Percentiles rank a stretch among this genome's conserved stretches.
These are phyloP conservation scores for Smittia sp. DNA, from an alignment of 2,888 invertebrate genomes.

Conservation along the genomic window DNA sequence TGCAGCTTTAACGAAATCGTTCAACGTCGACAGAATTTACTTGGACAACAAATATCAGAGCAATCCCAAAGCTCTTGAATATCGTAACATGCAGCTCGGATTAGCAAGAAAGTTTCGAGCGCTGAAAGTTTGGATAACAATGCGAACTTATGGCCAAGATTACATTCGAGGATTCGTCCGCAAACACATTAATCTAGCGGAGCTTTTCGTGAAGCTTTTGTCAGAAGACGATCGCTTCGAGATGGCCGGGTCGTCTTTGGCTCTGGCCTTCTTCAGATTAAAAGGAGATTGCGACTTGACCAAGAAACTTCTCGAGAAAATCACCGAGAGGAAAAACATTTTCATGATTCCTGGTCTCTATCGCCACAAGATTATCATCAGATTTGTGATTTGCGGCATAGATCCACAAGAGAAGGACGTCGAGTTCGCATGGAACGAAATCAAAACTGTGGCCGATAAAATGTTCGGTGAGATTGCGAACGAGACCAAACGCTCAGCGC, in stretches of 20 bases:
- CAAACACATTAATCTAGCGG: conserved; percentile 70
- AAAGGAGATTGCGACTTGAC: conserved; percentile 71
- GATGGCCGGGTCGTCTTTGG: conserved; percentile 68
- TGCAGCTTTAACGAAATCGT: conserved; percentile 75
- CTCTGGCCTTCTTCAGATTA: conserved; percentile 85
- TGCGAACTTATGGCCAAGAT: conserved; percentile 77
- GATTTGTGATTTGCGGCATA: conserved; percentile 80
- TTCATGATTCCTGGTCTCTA: conserved; percentile 77
- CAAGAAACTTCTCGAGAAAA: conserved; percentile 65
- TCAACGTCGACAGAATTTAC: conserved; percentile 89
- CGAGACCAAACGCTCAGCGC: too few relatives aligned
- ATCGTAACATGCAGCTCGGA: conserved; percentile 78
- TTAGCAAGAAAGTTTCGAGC: conserved; percentile 84
- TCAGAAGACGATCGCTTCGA: conserved; percentile 73
- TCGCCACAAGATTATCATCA: conserved; percentile 65
- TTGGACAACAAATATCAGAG: conserved; percentile 70
- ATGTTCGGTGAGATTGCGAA: conserved; percentile 44
- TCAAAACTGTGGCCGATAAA: conserved; percentile 59
- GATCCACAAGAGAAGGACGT: conserved; percentile 69
- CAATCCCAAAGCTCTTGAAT: conserved; percentile 59
- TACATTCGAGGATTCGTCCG: conserved; percentile 76
- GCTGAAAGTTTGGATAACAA: conserved; percentile 90
- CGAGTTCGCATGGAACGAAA: conserved; percentile 68
- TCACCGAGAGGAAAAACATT: conserved; percentile 73
- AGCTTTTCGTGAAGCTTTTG: conserved; percentile 72